Base-by-base conservation (phyloP, 2,888 invertebrate species). In the Dorcus parallelipipedus region DNA sequence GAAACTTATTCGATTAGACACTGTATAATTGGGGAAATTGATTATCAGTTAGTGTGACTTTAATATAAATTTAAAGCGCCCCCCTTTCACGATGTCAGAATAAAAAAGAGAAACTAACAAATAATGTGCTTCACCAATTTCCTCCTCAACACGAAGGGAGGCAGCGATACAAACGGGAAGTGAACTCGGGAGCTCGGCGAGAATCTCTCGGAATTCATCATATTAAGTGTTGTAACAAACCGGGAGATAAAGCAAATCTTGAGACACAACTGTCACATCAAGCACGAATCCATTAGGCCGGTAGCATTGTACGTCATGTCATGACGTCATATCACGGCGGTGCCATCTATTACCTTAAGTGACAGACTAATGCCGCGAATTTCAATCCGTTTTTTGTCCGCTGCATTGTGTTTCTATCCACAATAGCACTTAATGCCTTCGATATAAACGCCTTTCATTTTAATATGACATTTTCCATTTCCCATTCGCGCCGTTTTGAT, bases 281-380 rank as follows among this genome's bases (percentile, higher is more conserved):
- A 64, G 60, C 61, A 56, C 49, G 52, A 62, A 62, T 62, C 64
- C 62, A 64, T 64, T 64, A 64, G 58, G 57, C 52, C 38, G 56
- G 45, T 43, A 45, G 57, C 51, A 62, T 57, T 60, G 58, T 58
- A 55, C 58, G 60, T 60, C 58, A 56, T 53, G 60, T 55, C 54
- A 58, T 63, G 63, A 61, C 61, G 59, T 57, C 50, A 67, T 67
- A 67, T 67, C 68, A 59, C 57, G 52, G 62, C 58, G 62, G 61
- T 66, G 64, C 67, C 71, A 70, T 71, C 69, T 72, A 69, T 72
- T 71, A 71, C 70, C 68, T 69, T 70, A 70, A 71, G 70, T 71
- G 72, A 71, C 72, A 71, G 70, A 66, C 67, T 70, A 71, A 71
- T 70, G 67, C 67, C 67, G 67, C 64, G 68, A 71, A 70, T 72